phyloP scores from a whole-genome alignment of 2,888 invertebrate species.

The Linnaemya vulpina region DNA sequence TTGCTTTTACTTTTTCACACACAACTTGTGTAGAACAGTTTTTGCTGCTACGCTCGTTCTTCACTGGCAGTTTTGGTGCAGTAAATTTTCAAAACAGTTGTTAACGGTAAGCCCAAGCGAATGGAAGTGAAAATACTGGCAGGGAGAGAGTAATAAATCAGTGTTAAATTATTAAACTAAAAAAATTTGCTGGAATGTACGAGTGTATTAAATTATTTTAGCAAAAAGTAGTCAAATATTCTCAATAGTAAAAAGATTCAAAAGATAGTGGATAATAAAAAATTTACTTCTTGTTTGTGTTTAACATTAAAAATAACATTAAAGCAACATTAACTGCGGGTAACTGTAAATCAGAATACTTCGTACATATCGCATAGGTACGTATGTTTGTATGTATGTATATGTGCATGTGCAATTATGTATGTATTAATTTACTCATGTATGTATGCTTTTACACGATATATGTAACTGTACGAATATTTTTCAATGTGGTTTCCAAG shows the following conservation, averaged over 20 bases:
- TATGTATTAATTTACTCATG: no score
- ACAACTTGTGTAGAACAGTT: slow-evolving; percentile 12
- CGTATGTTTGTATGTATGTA: no score
- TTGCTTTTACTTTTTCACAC: neutral
- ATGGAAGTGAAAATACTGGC: slow-evolving; percentile 24
- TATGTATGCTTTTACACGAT: no score
- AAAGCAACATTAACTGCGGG: no score
- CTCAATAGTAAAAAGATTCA: neutral
- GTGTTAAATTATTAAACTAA: neutral
- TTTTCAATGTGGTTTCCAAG: no score
- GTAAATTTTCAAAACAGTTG: slow-evolving; percentile 11
- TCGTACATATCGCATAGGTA: no score
- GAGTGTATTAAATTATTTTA: neutral
- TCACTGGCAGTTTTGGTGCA: slow-evolving; percentile 13
- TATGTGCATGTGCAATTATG: no score
- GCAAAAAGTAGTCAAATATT: neutral
- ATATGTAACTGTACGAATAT: no score
- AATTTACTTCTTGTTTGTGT: neutral
- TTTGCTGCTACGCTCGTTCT: neutral
- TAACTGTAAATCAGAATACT: no score
- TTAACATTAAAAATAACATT: neutral
- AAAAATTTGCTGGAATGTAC: neutral
- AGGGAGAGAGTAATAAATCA: neutral
- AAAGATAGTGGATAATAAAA: no score
- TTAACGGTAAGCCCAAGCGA: neutral